Conservation (phyloP, 2,113 vertebrate genomes). For the Lepidothrix coronata region DNA sequence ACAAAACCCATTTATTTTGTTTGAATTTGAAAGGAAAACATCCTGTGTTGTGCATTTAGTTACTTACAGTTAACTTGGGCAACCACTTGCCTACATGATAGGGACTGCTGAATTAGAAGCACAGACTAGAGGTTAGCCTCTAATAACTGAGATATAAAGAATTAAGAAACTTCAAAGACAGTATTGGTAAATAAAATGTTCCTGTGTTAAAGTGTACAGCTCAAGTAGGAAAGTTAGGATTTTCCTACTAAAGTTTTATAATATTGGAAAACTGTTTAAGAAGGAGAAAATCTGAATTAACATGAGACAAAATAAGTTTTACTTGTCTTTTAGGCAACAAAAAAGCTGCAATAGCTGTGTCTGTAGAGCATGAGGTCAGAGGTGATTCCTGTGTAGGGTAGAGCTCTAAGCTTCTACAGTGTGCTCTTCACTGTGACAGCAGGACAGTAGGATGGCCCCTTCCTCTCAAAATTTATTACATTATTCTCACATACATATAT, state of each 20-base stretch:
- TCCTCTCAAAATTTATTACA: background rate
- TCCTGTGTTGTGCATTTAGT: background rate
- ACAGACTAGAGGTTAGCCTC: background rate
- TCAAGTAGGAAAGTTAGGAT: background rate
- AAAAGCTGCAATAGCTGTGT: background rate
- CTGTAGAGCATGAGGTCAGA: background rate
- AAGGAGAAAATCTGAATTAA: background rate
- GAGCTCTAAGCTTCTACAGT: background rate
- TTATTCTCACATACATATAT: fast-evolving
- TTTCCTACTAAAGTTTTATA: background rate
- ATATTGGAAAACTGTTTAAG: background rate
- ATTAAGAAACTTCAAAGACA: background rate
- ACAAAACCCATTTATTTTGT: background rate
- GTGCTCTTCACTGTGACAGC: background rate
- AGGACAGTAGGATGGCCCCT: background rate
- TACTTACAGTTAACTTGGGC: background rate
- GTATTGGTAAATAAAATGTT: background rate
- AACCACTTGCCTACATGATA: background rate
- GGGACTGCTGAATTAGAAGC: background rate
- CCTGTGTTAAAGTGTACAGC: background rate
- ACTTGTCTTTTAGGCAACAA: background rate
- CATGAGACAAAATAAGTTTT: background rate
- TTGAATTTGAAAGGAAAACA: background rate
- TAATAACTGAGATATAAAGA: background rate
- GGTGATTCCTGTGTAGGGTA: background rate